phyloP scores from a whole-genome alignment of 2,113 vertebrate species.

The Smithornis capensis region DNA sequence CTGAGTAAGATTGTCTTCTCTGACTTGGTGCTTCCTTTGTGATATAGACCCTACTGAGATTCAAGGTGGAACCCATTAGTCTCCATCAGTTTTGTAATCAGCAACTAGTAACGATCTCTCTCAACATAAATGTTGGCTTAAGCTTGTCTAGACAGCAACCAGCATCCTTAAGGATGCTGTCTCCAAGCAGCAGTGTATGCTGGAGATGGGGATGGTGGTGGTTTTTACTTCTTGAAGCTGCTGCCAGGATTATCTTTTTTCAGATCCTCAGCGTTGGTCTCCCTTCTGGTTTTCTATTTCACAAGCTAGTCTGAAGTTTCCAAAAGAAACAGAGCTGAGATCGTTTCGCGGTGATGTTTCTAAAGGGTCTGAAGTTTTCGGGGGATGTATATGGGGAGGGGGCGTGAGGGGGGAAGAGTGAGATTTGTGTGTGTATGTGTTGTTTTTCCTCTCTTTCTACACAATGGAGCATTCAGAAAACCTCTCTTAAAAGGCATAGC shows the following conservation, averaged over 20 bases:
- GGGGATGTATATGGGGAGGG: neutral
- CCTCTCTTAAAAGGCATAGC: conserved; percentile 88
- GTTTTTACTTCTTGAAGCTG: neutral
- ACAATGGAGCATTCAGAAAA: conserved; percentile 85
- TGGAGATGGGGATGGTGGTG: neutral
- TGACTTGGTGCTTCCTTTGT: conserved; percentile 35
- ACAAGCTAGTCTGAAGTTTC: conserved; percentile 49
- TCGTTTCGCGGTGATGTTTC: conserved; percentile 61
- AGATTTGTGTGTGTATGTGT: neutral
- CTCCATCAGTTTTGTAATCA: conserved; percentile 11
- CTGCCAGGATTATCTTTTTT: neutral
- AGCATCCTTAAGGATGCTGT: conserved; percentile 37
- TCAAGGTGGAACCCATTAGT: conserved; percentile 62
- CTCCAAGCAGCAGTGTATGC: neutral
- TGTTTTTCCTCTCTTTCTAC: conserved; percentile 49
- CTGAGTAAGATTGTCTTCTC: conserved; percentile 42
- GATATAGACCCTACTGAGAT: conserved; percentile 20
- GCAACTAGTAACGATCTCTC: neutral
- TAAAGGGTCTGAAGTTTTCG: conserved; percentile 62
- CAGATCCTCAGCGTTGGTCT: neutral
- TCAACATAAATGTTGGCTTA: neutral
- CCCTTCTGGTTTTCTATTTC: conserved; percentile 5
- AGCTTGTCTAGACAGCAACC: neutral
- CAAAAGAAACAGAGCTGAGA: conserved; percentile 53
- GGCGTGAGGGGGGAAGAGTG: neutral